Evolutionary conservation across 2,888 invertebrate genomes (phyloP).

Genomic region (Drosophila acutilabella): DNA sequence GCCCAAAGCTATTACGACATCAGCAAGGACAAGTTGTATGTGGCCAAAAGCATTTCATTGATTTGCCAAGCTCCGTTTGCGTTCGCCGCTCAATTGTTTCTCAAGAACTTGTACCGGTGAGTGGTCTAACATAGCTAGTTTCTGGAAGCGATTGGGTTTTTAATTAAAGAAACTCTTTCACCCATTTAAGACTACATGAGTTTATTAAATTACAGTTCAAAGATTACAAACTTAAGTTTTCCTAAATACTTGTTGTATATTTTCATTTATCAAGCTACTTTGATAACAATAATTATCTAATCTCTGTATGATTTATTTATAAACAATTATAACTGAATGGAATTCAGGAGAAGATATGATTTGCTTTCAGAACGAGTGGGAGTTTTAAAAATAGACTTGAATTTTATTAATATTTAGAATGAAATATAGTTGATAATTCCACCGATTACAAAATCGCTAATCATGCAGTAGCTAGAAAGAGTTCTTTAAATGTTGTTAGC

Average conservation of each 20-base stretch:
- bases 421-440: too few species aligned
- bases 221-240: too few species aligned
- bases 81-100: conserved; percentile 93
- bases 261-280: conserved; percentile 1
- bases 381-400: too few species aligned
- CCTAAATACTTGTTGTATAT: neutral
- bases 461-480: too few species aligned
- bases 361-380: neutral
- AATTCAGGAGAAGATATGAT: conserved; percentile 2
- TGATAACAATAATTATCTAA: conserved; percentile 26
- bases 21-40: conserved; percentile 96
- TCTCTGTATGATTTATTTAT: conserved; percentile 17
- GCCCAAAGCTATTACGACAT: conserved; percentile 96
- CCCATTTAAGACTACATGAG: too few species aligned
- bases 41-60: conserved; percentile 97
- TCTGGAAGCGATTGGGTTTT: too few species aligned
- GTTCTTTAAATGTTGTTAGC: too few species aligned
- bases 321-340: conserved; percentile 4
- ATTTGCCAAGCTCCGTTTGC: conserved; percentile 96
- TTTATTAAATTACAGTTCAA: too few species aligned
- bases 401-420: too few species aligned
- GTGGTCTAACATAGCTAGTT: conserved; percentile 54
- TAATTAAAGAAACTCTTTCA: too few species aligned
- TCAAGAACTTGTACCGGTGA: conserved; percentile 94
- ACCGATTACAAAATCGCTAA: too few species aligned